Percentiles rank a stretch among this genome's conserved stretches.
These are phyloP conservation scores for Actinostola sp. DNA, from an alignment of 92 coral and sea anemone species.

Conservation along the genomic window DNA sequence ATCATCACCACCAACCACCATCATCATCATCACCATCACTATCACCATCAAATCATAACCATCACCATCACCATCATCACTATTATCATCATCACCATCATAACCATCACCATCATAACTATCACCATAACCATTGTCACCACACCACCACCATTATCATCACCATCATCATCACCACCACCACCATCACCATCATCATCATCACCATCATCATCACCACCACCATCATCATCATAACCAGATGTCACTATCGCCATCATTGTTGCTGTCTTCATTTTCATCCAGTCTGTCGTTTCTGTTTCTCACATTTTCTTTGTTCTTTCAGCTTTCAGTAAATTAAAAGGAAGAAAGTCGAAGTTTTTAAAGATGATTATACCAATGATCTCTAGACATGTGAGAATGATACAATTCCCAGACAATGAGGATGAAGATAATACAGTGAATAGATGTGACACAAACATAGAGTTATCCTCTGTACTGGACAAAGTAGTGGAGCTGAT, in stretches of 20 bases:
- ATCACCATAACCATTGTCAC: too few species aligned
- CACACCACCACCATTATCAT: too few species aligned
- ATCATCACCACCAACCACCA: too few species aligned
- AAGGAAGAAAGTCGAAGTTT: constrained; percentile 60
- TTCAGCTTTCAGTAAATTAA: constrained; percentile 56
- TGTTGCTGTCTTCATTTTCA: background rate
- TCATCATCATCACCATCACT: too few species aligned
- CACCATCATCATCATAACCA: too few species aligned
- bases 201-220: too few species aligned
- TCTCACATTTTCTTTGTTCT: background rate
- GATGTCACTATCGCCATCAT: background rate
- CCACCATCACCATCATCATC: too few species aligned
- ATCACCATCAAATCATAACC: too few species aligned
- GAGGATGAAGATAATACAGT: background rate
- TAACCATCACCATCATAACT: too few species aligned
- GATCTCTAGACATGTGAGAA: constrained; percentile 36
- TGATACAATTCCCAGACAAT: constrained; percentile 28
- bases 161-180: too few species aligned
- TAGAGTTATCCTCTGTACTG: constrained; percentile 2
- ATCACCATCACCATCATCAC: too few species aligned
- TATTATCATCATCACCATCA: too few species aligned
- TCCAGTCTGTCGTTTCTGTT: background rate
- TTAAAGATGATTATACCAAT: constrained; percentile 72
- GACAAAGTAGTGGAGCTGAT: background rate
- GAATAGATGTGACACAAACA: background rate